phyloP scores from a whole-genome alignment of 2,888 invertebrate genomes.

The Diogma glabrata region DNA sequence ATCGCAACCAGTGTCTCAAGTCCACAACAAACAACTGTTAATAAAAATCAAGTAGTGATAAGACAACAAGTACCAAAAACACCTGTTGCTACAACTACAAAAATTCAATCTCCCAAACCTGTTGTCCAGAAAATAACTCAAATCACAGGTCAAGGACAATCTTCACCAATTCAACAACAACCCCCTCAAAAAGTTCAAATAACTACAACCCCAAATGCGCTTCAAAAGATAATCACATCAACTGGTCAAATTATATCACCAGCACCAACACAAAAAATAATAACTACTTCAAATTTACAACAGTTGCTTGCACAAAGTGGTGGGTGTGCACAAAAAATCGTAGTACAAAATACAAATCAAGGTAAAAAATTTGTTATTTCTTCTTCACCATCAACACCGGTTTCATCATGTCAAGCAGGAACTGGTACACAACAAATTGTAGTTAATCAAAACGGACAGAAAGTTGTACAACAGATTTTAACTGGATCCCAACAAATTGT shows the following conservation, averaged over 20 bases:
- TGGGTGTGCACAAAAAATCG: constrained; percentile 31
- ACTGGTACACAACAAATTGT: constrained; percentile 18
- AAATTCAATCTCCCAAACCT: constrained; percentile 15
- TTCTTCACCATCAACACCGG: constrained; percentile 14
- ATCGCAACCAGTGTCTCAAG: too few species aligned
- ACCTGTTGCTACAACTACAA: constrained; percentile 14
- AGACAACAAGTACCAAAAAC: constrained; percentile 19
- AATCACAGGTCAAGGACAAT: not conserved
- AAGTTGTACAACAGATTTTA: constrained; percentile 36
- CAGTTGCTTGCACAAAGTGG: constrained; percentile 31
- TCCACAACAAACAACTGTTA: not conserved
- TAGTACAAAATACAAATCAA: constrained; percentile 24
- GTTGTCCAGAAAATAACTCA: constrained; percentile 25
- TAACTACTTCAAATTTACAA: constrained; percentile 25
- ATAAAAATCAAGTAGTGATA: constrained; percentile 12
- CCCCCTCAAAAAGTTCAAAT: constrained; percentile 10
- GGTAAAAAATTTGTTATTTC: constrained; percentile 36
- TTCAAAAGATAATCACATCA: constrained; percentile 16
- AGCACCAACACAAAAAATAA: constrained; percentile 17
- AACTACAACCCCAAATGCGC: constrained; percentile 5
- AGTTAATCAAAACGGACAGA: constrained; percentile 26
- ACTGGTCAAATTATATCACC: constrained; percentile 17
- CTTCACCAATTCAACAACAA: constrained; percentile 10
- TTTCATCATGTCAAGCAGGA: not conserved
- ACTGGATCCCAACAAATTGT: constrained; percentile 36